phyloP scores from a whole-genome alignment of 2,888 invertebrate species.

The Drosophila rellima region DNA sequence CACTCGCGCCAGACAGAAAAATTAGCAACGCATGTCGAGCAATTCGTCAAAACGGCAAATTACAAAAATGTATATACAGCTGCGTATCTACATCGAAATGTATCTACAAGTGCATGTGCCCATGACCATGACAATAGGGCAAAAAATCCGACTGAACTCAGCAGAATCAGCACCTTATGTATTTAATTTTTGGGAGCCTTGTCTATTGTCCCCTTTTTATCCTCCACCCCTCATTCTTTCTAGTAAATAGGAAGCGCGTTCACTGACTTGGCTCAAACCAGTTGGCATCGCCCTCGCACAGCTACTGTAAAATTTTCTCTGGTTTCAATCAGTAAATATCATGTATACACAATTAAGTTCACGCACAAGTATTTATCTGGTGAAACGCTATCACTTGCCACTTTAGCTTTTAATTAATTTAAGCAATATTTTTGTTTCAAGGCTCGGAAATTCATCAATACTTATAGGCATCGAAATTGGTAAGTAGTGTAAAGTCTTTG shows the following conservation, averaged over 20 bases:
- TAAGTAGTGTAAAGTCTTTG: neutral
- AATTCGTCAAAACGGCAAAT: constrained; percentile 47
- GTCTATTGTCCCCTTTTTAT: constrained; percentile 13
- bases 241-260: constrained; percentile 1
- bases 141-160: neutral
- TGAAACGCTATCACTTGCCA: constrained; percentile 42
- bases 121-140: constrained; percentile 52
- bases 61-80: constrained; percentile 23
- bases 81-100: constrained; percentile 23
- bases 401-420: constrained; percentile 51
- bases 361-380: constrained; percentile 2
- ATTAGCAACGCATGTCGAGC: constrained; percentile 68
- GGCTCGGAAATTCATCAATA: neutral
- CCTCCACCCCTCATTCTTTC: neutral
- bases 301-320: constrained; percentile 48
- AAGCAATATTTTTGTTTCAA: constrained; percentile 14
- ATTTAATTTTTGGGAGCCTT: constrained; percentile 32
- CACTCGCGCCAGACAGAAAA: constrained; percentile 51
- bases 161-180: constrained; percentile 11
- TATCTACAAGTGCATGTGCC: constrained; percentile 48
- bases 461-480: neutral
- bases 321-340: constrained; percentile 50
- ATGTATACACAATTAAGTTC: constrained; percentile 10
- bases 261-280: constrained; percentile 54
- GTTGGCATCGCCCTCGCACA: constrained; percentile 54